These are phyloP conservation scores for Gobiocypris rarus DNA, from an alignment of 2,113 vertebrate genomes.

Conservation along the genomic window DNA sequence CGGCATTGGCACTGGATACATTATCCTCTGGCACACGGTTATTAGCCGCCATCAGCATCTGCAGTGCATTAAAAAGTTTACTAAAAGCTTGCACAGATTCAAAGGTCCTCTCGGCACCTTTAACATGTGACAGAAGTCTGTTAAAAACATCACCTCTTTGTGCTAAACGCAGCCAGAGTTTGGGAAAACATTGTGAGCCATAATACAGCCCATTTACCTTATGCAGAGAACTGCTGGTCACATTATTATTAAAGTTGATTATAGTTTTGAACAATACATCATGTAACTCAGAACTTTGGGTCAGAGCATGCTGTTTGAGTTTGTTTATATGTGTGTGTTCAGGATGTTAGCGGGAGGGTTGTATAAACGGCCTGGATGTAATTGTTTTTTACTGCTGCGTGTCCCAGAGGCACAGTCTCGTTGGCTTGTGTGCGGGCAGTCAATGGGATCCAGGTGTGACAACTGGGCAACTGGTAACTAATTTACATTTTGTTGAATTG, in stretches of 20 bases:
- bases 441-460: constrained; percentile 62
- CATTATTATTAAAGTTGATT: background rate
- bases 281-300: background rate
- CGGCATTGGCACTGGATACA: background rate
- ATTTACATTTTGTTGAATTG: background rate
- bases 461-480: background rate
- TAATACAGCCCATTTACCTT: background rate
- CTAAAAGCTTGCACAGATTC: constrained; percentile 11
- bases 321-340: constrained; percentile 38
- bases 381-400: constrained; percentile 61
- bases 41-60: constrained; percentile 38
- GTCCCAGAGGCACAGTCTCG: constrained; percentile 53
- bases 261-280: background rate
- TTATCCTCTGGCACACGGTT: constrained; percentile 48
- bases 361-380: constrained; percentile 56
- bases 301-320: constrained; percentile 15
- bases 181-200: background rate
- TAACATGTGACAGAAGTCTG: background rate
- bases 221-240: background rate
- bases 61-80: constrained; percentile 6
- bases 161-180: constrained; percentile 17
- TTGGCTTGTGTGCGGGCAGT: constrained; percentile 50
- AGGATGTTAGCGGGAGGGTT: constrained; percentile 35
- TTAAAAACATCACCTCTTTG: constrained; percentile 13
- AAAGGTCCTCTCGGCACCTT: background rate